Base-by-base conservation (phyloP, 2,888 invertebrate genomes). In the Synanthedon formicaeformis region DNA sequence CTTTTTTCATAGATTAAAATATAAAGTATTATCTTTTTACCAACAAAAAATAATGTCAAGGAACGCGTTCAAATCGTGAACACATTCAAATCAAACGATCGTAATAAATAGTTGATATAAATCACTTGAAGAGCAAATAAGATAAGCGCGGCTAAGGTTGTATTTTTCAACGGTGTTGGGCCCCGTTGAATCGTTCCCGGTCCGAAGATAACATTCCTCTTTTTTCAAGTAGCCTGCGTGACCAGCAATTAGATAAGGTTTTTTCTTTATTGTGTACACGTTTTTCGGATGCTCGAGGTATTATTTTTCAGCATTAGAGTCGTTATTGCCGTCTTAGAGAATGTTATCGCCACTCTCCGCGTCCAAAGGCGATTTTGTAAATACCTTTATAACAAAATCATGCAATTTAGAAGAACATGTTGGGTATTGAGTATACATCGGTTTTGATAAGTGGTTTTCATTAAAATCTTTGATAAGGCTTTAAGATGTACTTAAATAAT, bases 161-260 rank as follows among this genome's bases (percentile, higher is more conserved):
- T 53, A 53, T 50, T 53, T 53, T 50, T 53, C 50, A 45, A 50
- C n/a, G 16, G 18, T 18, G 34, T 34, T 34, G 34, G 49, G 23
- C 12, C 23, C 40, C 52, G 27, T 50, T 52, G 51, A 52, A 50
- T 52, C 54, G 54, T 54, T 48, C 49, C 23, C 49, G 49, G 50
- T 51, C 45, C 14, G 53, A 51, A 50, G 58, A 57, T 57, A 58
- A 56, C 56, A 55, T 56, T 51, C 54, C 54, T 58, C 49, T 49
- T 49, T 49, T 49, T 53, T 54, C 51, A 52, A 51, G 53, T 53
- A 48, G 54, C 45, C 53, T 54, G 57, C 58, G 57, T 58, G 55
- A 58, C 57, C 52, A 51, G 51, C 54, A 55, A 53, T 53, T 52
- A 57, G 55, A 56, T 57, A 57, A 54, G 55, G 54, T 48, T 18